Evolutionary conservation across 2,797 vertebrate genomes (phyloP).

Genomic region (Pseudochaenichthys georgianus): DNA sequence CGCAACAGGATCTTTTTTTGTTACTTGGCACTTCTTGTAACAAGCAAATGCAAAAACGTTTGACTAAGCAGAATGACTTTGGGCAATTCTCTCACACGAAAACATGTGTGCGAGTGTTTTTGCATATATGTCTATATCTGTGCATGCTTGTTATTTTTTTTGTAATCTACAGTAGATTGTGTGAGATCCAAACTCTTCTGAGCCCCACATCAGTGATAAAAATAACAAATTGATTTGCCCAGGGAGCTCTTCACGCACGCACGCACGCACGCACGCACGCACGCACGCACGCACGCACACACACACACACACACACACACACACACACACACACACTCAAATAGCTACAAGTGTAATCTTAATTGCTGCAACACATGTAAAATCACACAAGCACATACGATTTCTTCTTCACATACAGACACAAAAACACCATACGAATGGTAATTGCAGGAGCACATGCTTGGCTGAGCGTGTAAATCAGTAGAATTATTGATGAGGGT

Average conservation of each 20-base stretch:
- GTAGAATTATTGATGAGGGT: conserved; percentile 72
- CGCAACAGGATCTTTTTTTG: conserved; percentile 23
- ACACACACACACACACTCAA: conserved; percentile 15
- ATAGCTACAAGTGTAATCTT: conserved; percentile 34
- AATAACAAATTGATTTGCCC: conserved; percentile 35
- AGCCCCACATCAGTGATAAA: conserved; percentile 39
- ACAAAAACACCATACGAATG: conserved; percentile 40
- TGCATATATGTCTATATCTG: not conserved
- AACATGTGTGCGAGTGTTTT: conserved; percentile 5
- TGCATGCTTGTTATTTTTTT: not conserved
- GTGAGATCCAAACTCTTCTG: conserved; percentile 18
- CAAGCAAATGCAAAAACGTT: conserved; percentile 25
- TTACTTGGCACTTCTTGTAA: not conserved
- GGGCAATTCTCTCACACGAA: conserved; percentile 25
- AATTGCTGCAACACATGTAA: conserved; percentile 42
- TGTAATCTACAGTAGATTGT: not conserved
- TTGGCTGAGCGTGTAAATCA: conserved; percentile 71
- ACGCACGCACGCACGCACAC: conserved; percentile 26
- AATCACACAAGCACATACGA: conserved; percentile 29
- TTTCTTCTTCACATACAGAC: conserved; percentile 17
- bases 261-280: conserved; percentile 21
- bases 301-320: conserved; percentile 22
- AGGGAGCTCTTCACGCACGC: conserved; percentile 23
- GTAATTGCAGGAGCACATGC: conserved; percentile 69
- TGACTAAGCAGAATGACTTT: conserved; percentile 32